Evolutionary conservation across 2,797 vertebrate genomes (phyloP).

Genomic region (Pangasius sanitwongsei): DNA sequence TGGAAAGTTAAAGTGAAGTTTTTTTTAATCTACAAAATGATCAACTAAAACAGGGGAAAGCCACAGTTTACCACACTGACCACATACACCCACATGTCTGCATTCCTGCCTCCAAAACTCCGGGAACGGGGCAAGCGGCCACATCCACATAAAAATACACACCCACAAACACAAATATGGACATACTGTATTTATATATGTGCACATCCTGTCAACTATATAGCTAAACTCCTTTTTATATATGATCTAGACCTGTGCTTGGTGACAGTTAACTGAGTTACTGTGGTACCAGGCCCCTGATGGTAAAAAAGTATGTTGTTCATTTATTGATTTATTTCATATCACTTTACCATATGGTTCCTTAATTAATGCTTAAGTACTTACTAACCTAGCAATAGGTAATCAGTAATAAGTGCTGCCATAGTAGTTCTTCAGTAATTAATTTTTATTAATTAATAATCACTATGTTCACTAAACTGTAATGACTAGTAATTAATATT

Average conservation of each 20-base stretch:
- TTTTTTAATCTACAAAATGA: constrained; percentile 41
- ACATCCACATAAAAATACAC: constrained; percentile 45
- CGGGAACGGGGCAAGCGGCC: constrained; percentile 50
- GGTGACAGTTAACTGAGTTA: neutral
- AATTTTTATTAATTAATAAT: neutral
- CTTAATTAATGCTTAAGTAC: neutral
- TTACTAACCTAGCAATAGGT: neutral
- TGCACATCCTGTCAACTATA: constrained; percentile 22
- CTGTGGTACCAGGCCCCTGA: neutral
- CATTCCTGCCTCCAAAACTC: constrained; percentile 72
- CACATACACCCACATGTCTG: constrained; percentile 78
- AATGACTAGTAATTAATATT: neutral
- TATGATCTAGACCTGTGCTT: neutral
- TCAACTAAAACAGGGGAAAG: constrained; percentile 66
- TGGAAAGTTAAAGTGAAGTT: constrained; percentile 41
- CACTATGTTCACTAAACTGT: neutral
- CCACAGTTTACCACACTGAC: constrained; percentile 68
- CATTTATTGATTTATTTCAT: neutral
- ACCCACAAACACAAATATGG: constrained; percentile 32
- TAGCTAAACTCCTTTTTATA: neutral
- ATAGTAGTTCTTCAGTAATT: neutral
- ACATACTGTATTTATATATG: neutral
- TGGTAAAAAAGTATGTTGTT: neutral
- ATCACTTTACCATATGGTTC: neutral
- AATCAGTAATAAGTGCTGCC: neutral